Conservation (phyloP, 2,888 invertebrate genomes). For the Tromatobia lineatoria region DNA sequence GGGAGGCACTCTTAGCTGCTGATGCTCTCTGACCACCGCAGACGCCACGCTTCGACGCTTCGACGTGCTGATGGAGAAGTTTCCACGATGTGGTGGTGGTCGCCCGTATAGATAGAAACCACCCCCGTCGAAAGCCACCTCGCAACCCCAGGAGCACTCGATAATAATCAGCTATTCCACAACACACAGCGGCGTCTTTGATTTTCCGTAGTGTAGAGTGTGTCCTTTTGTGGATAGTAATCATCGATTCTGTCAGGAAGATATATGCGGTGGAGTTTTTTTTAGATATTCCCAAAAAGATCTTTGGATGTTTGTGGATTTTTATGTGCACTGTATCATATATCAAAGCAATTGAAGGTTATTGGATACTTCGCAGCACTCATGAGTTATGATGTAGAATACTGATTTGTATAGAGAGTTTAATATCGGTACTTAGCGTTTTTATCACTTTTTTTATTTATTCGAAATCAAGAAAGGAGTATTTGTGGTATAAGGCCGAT, state of each 20-base stretch:
- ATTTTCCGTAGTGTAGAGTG: constrained; percentile 19
- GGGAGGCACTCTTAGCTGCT: not conserved
- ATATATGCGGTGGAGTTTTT: constrained; percentile 26
- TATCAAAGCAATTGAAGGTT: not conserved
- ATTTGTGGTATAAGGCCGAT: no score
- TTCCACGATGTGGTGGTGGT: constrained; percentile 21
- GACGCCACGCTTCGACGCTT: constrained; percentile 42
- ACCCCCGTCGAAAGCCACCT: constrained; percentile 32
- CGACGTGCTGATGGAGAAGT: not conserved
- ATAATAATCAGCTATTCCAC: constrained; percentile 49
- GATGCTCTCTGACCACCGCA: constrained; percentile 45
- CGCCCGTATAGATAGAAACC: constrained; percentile 21
- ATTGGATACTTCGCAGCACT: not conserved
- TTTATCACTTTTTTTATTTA: no score
- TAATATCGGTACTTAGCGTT: no score
- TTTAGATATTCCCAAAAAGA: not conserved
- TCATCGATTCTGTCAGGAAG: constrained; percentile 44
- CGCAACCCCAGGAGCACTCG: constrained; percentile 25
- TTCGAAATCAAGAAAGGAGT: no score
- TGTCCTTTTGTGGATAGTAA: constrained; percentile 18
- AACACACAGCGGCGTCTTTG: constrained; percentile 26
- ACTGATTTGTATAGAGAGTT: not conserved
- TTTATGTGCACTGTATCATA: not conserved
- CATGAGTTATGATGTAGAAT: not conserved
- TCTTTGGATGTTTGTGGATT: not conserved